Evolutionary conservation across 37 sponge, comb jelly and placozoan genomes (phyloP), one percentile per base, ranked within the genome.

Genomic region (Crambe crambe): DNA sequence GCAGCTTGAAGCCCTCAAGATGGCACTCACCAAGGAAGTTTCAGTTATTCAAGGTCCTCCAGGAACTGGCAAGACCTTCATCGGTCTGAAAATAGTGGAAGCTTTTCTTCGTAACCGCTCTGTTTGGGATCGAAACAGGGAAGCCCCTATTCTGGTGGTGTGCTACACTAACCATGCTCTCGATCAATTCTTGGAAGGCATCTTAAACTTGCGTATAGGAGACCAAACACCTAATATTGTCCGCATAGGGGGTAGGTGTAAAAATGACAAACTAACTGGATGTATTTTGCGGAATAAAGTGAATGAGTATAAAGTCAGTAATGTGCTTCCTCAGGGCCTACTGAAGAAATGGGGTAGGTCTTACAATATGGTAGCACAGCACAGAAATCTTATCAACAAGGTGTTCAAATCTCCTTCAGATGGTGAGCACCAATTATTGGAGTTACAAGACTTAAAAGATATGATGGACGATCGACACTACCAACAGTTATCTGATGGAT

Each of bases 131-230:
- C 73, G 65, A 22, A 18, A 30, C 0, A 64, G 51, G 40, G 41
- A 58, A 18, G 77, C 86, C 34, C 98, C 98, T 0, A 95, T 98
- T 56, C 66, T 95, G 21, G 84, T 98, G 34, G 76, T 98, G 10
- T 91, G 92, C 79, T 98, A 95, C 83, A 98, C 94, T 20, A 98
- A 98, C 44, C 98, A 98, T 87, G 98, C 98, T 22, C 78, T 95
- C 8, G 98, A 97, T 68, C 93, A 97, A 81, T 97, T 97, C 70
- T 75, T 97, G 42, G 91, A 90, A 42, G 83, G 72, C 25, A 85
- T 90, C 59, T 20, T 35, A 12, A 74, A 57, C 1, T 61, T 69
- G 0, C 22, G 68, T 15, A 75, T 77, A 23, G 68, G 65, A 37
- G 83, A 75, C 39, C 62, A 40, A 40, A 64, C 47, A 25, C 80